Base-by-base conservation (phyloP, 2,888 invertebrate genomes). In the Rhodophaea formosa region DNA sequence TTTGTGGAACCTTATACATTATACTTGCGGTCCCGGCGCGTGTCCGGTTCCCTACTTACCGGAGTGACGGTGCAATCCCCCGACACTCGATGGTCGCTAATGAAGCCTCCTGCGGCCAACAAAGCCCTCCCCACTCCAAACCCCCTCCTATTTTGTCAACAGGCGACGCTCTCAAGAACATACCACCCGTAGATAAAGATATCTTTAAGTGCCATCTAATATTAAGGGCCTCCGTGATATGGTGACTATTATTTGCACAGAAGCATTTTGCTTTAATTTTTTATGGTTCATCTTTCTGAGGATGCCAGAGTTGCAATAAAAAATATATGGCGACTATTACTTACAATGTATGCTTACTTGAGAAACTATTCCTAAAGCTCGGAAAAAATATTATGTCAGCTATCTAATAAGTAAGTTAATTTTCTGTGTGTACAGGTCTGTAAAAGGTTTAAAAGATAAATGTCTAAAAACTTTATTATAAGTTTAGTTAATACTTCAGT, bases 101-200 rank as follows among this genome's bases (percentile, higher is more conserved):
- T 84, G 83, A 86, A 83, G 84, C 83, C 86, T 83, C 83, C 65
- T 68, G 83, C 73, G 86, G 71, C 71, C 70, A 67, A 76, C 77
- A 78, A 77, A 77, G 69, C 69, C 69, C 60, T 69, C 66, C 65
- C 67, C 61, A 62, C 62, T 56, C 57, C 62, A 46, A 54, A 59
- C 64, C 63, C 64, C 63, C 62, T 47, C 47, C 51, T 39, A 57
- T 66, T 69, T 71, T 76, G 72, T 75, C 71, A 72, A 66, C 68
- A 61, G 66, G 62, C 61, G 70, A 65, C 67, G 64, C 63, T 70
- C 71, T 71, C 64, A 67, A 73, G 71, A 73, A 75, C 70, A 68
- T 62, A 63, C 63, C 60, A 61, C 60, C 49, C 58, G 56, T 23
- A 49, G 56, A 56, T 56, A 56, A 54, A 61, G 59, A 61, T 64